Evolutionary conservation across 2,888 invertebrate genomes (phyloP).

Genomic region (Apamea monoglypha): DNA sequence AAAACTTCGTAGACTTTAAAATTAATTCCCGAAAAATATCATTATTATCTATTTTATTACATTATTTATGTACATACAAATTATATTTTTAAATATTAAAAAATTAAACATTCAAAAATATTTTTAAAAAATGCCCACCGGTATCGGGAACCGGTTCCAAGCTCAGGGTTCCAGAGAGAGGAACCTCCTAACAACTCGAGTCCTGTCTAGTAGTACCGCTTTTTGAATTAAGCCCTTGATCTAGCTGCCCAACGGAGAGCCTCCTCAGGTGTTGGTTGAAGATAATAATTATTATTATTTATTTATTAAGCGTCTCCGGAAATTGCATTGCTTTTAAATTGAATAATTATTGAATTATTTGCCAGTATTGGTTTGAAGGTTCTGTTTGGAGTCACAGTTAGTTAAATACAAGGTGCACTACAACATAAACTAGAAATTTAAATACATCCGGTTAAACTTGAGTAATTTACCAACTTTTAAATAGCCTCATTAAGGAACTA

Average conservation of each 20-base stretch:
- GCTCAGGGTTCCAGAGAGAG: too few relatives aligned
- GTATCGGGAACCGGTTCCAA: too few relatives aligned
- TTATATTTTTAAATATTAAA: too few relatives aligned
- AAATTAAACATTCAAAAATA: too few relatives aligned
- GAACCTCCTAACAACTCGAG: too few relatives aligned
- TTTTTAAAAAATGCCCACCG: too few relatives aligned
- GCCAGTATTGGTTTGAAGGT: neutral
- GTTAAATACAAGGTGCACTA: neutral
- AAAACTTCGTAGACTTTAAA: constrained; percentile 14
- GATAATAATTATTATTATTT: too few relatives aligned
- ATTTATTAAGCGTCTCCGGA: neutral
- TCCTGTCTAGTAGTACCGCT: too few relatives aligned
- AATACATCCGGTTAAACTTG: neutral
- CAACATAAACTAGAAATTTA: neutral
- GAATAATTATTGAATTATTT: neutral
- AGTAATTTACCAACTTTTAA: neutral
- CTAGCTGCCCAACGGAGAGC: too few relatives aligned
- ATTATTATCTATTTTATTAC: neutral
- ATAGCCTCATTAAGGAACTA: neutral
- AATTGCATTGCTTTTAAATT: neutral
- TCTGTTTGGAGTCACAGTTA: neutral
- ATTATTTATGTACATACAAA: too few relatives aligned
- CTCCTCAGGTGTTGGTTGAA: too few relatives aligned
- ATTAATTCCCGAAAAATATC: neutral
- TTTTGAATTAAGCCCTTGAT: too few relatives aligned